Conservation (phyloP, 2,797 vertebrate species). For the Molossus molossus region DNA sequence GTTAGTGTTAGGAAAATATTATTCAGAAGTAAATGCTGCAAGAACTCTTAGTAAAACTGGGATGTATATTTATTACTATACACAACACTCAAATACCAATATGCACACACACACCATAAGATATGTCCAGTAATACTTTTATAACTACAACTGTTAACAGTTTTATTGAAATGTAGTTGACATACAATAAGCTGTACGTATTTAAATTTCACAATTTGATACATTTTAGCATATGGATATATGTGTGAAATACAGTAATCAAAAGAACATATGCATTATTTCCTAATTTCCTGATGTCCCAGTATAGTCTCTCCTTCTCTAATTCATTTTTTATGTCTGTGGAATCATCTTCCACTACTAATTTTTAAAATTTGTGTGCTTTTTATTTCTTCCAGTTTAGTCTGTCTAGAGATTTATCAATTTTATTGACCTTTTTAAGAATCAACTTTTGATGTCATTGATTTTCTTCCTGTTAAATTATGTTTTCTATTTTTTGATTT, state of each 20-base stretch:
- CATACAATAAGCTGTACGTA: neutral
- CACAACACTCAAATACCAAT: neutral
- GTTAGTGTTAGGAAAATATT: neutral
- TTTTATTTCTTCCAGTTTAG: neutral
- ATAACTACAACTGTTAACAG: neutral
- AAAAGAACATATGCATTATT: neutral
- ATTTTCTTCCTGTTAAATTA: neutral
- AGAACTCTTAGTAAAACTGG: neutral
- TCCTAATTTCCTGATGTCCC: neutral
- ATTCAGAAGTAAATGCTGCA: neutral
- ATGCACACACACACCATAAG: neutral
- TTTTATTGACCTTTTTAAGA: neutral
- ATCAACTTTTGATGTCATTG: neutral
- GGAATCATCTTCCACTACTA: neutral
- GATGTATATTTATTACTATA: neutral
- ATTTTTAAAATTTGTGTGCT: slow-evolving; percentile 4
- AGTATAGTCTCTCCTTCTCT: neutral
- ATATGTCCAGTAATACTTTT: neutral
- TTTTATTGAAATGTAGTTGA: neutral
- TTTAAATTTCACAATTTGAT: neutral
- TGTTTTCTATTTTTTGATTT: neutral
- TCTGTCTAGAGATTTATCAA: neutral
- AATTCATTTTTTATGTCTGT: neutral
- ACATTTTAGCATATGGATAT: neutral
- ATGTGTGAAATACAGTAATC: neutral